These are phyloP conservation scores for Mustelus asterias DNA, from an alignment of 2,113 vertebrate species.

Conservation along the genomic window DNA sequence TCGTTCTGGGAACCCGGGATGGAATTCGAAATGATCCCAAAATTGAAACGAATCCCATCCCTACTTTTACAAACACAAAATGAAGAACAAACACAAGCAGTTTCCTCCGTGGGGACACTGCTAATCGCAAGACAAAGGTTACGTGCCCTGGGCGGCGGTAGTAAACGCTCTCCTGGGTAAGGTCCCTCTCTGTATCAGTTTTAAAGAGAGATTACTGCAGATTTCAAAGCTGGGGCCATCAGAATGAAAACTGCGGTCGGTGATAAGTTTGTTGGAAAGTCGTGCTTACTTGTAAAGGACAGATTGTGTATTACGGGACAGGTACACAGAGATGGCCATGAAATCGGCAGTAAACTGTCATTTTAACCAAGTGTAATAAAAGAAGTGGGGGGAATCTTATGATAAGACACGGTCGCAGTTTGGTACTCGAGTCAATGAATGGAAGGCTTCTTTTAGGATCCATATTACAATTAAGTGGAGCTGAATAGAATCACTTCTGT, in stretches of 20 bases:
- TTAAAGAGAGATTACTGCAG: neutral
- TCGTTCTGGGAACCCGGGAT: neutral
- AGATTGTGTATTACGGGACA: neutral
- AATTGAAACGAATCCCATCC: neutral
- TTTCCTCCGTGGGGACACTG: neutral
- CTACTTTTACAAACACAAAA: neutral
- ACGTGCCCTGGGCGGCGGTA: neutral
- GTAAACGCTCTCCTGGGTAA: neutral
- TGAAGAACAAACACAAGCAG: neutral
- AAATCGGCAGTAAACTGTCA: slow-evolving; percentile 16
- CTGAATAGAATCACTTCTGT: neutral
- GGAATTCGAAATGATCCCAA: neutral
- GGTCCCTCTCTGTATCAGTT: neutral
- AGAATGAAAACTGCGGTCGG: neutral
- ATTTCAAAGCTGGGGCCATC: slow-evolving; percentile 16
- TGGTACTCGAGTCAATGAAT: neutral
- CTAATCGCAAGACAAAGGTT: slow-evolving; percentile 26
- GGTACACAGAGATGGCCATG: slow-evolving; percentile 23
- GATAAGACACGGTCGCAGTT: slow-evolving; percentile 27
- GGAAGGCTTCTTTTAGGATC: neutral
- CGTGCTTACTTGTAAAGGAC: slow-evolving; percentile 34
- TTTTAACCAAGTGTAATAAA: slow-evolving; percentile 25
- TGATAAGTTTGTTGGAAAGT: slow-evolving; percentile 30
- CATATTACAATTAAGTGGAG: neutral
- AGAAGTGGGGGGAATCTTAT: neutral